Conservation (phyloP, 2,113 vertebrate genomes). For the Epinephelus fuscoguttatus region DNA sequence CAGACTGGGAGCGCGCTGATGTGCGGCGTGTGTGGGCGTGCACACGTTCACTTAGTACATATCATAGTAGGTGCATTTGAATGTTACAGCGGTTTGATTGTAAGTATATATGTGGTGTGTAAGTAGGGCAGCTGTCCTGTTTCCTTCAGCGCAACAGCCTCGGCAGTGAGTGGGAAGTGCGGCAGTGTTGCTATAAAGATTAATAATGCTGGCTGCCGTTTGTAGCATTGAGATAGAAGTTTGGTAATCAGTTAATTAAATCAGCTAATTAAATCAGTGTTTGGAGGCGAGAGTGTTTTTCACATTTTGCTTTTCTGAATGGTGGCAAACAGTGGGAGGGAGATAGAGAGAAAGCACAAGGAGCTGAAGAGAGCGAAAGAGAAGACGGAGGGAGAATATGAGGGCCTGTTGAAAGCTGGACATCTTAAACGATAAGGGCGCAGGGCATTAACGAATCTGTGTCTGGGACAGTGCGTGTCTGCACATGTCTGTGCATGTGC, state of each 20-base stretch:
- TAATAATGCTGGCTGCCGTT: constrained; percentile 76
- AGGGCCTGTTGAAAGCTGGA: constrained; percentile 69
- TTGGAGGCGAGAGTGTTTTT: constrained; percentile 76
- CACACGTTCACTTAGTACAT: constrained; percentile 35
- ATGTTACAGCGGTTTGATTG: constrained; percentile 51
- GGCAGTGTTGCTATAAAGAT: constrained; percentile 63
- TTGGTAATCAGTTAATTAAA: constrained; percentile 85
- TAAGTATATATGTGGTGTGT: constrained; percentile 30
- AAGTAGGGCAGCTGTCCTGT: constrained; percentile 74
- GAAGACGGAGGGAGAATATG: constrained; percentile 47
- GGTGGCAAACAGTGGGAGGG: constrained; percentile 60
- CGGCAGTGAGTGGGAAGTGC: constrained; percentile 66
- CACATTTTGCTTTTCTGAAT: constrained; percentile 73
- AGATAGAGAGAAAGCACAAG: constrained; percentile 1
- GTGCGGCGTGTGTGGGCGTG: neutral
- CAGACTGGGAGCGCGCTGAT: neutral
- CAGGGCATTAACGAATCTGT: constrained; percentile 6
- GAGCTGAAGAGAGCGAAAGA: neutral
- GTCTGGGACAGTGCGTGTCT: neutral
- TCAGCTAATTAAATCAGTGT: constrained; percentile 83
- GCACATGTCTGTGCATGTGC: constrained; percentile 22
- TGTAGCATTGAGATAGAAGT: constrained; percentile 76
- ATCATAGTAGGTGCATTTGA: constrained; percentile 41
- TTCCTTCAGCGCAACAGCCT: constrained; percentile 54
- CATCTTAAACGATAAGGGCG: constrained; percentile 47